Evolutionary conservation across 1,140 invertebrate species (phyloP), one percentile per base, ranked within the genome.

Genomic region (Bradynema listronoti): DNA sequence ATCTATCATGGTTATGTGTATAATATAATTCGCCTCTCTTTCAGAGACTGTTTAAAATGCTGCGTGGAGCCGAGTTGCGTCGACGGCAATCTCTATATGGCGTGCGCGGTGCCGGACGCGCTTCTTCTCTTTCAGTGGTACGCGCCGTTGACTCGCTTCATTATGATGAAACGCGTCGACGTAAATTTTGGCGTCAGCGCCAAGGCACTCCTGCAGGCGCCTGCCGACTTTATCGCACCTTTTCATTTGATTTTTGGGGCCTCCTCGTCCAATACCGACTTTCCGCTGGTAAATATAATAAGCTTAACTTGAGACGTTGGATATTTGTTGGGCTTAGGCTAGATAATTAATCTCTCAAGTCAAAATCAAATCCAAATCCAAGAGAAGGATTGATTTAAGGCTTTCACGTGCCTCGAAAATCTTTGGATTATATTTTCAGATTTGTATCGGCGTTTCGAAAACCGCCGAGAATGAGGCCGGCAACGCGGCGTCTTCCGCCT

Each of bases 41-140:
- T 69, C 25, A 68, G 91, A 82, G 90, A 91, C 46, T 94, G 90
- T 76, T 86, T 85, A 45, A 85, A 86, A 63, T 96, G 91, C 79
- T 93, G 90, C 79, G 91, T 97, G 14, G 90, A 88, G 0, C 83
- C 91, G 43, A 97, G 96, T 82, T 90, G 91, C 1, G 95, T 94
- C 80, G 97, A 97, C 80, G 91, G 91, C 29, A 95, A 96, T 80
- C 91, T 94, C 78, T 98, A 96, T 81, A 81, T 98, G 29, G 95
- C 91, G 80, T 92, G 91, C 5, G 90, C 91, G 11, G 86, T 90
- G 65, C 84, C 87, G 7, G 86, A 84, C 54, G 89, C 90, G 9
- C 87, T 98, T 61, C 93, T 95, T 79, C 83, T 98, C 41, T 97
- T 98, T 91, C 93, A 97, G 84, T 98, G 93, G 93, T 98, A 97